Base-by-base conservation (phyloP, 2,113 vertebrate genomes). In the Carassius gibelio region DNA sequence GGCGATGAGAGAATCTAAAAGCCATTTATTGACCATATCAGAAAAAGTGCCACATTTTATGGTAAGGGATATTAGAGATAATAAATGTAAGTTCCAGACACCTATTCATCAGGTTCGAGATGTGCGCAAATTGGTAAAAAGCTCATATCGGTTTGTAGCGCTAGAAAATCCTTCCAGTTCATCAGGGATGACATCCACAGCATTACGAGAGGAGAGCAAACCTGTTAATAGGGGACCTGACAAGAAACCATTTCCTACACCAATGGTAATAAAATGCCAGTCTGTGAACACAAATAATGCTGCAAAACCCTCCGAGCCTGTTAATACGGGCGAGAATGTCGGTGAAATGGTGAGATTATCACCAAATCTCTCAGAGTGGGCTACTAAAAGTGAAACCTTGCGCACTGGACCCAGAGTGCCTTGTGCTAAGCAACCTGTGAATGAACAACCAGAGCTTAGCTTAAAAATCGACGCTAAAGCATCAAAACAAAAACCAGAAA, bases 51-150 rank as follows among this genome's bases (percentile, higher is more conserved):
- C 97, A 2, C 96, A 96, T 80, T 99, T 99, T 88, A 94, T 95
- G 19, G 98, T 99, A 19, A 94, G 98, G 76, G 96, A 99, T 72
- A 92, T 99, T 15, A 91, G 97, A 81, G 98, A 99, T 57, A 95
- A 90, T 77, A 97, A 97, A 84, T 92, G 94, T 87, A 96, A 95
- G 91, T 92, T 94, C 3, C 97, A 96, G 82, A 96, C 95, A 0
- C 96, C 96, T 0, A 96, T 98, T 11, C 97, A 99, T 89, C 98
- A 97, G 81, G 98, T 99, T 84, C 93, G 97, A 83, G 98, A 99
- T 62, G 97, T 99, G 81, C 93, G 98, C 78, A 99, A 99, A 84
- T 89, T 99, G 42, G 96, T 99, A 48, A 99, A 99, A 88, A 97
- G 96, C 83, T 95, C 96, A 13, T 97, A 98, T 88, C 91, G 93